Conservation (phyloP, 1,140 invertebrate species). For the Amyelois transitella region DNA sequence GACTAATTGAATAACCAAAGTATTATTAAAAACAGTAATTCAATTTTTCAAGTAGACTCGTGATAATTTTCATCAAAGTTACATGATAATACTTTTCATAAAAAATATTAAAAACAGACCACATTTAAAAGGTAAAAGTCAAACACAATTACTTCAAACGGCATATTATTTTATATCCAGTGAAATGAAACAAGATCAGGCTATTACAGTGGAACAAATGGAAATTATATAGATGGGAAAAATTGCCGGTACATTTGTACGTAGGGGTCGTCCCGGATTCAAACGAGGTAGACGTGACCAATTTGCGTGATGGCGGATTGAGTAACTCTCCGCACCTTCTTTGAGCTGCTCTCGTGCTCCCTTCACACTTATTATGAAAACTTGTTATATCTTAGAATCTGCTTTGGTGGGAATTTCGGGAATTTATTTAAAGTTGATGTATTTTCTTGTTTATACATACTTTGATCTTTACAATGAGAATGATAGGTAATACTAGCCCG, state of each 20-base stretch:
- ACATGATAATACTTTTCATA: too few species aligned
- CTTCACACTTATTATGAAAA: not conserved
- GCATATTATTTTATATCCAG: not conserved
- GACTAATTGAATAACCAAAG: too few species aligned
- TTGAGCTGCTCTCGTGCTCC: not conserved
- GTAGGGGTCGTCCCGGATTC: not conserved
- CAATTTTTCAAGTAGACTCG: too few species aligned
- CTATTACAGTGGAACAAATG: not conserved
- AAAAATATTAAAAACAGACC: not conserved
- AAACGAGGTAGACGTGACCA: not conserved
- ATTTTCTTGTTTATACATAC: too few species aligned
- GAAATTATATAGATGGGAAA: not conserved
- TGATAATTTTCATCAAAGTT: too few species aligned
- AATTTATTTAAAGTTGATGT: too few species aligned
- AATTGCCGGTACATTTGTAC: not conserved
- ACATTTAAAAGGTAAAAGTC: not conserved
- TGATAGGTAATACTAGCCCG: too few species aligned
- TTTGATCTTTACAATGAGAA: too few species aligned
- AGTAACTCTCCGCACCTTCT: not conserved
- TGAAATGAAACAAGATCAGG: not conserved
- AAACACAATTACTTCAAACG: not conserved
- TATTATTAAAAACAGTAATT: too few species aligned
- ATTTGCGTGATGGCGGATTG: not conserved
- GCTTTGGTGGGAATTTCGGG: too few species aligned
- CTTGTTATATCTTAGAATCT: too few species aligned